Evolutionary conservation across 53 echinoderm and acorn worm species (phyloP), one percentile per base, ranked within the genome.

Genomic region (Holothuria scabra): DNA sequence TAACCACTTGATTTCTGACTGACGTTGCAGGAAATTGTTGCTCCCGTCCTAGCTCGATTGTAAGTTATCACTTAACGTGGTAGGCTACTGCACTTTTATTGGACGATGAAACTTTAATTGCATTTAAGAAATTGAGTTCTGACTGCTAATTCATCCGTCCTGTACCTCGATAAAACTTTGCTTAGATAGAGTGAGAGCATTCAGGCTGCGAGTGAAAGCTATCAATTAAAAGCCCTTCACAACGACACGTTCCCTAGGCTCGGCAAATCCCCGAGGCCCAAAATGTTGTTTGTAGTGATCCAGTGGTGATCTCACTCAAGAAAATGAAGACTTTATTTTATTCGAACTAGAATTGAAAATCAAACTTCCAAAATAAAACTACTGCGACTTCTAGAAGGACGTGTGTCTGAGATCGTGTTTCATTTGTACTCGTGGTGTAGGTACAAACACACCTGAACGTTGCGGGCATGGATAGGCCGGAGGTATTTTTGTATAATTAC

Each of bases 1-100:
- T 72, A 72, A 72, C 72, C 72, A 72, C 72, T 72, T 72, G 72
- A 72, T 72, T 72, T 72, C 46, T 72, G 72, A 72, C 72, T 72
- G 72, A 72, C 72, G 72, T 41, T 48, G 46, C 72, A 72, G 72
- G 72, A 72, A 72, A 72, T 72, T 72, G 72, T 72, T 72, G 72
- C 72, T 72, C 72, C 72, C 22, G 44, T 72, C 72, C 72, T 72
- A 72, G 72, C 72, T 72, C 12, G n/a, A 22, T 44, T 12, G 72
- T 13, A 48, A 72, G 24, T 19, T 22, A 46, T 14, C 26, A 46
- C 48, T 72, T 25, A 72, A n/a, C 48, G 24, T 46, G 72, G 24
- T 72, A 72, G 72, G 72, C 24, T 72, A 48, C 72, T n/a, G 46
- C n/a, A 44, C 72, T 72, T 44, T 72, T 48, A 72, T 19, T 72